Evolutionary conservation across 1,140 invertebrate species (phyloP).

Genomic region (Mamestra configurata): DNA sequence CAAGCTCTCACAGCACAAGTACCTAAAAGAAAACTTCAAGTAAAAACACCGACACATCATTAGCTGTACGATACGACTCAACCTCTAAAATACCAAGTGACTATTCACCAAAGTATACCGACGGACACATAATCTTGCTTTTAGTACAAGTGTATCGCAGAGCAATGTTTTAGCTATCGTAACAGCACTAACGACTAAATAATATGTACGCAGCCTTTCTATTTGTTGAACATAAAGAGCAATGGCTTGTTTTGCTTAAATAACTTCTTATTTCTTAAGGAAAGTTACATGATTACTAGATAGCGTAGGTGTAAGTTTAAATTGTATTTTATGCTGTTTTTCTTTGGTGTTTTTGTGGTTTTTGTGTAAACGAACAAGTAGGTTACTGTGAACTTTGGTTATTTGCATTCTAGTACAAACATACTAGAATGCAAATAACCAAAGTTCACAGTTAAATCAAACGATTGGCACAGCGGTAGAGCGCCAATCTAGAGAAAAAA

Average conservation of each 20-base stretch:
- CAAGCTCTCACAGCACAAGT: too few species aligned
- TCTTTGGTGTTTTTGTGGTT: background rate
- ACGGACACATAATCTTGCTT: constrained; percentile 57
- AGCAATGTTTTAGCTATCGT: constrained; percentile 55
- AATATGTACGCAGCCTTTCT: constrained; percentile 39
- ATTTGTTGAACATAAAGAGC: constrained; percentile 33
- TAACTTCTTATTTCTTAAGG: constrained; percentile 17
- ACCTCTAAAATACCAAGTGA: constrained; percentile 32
- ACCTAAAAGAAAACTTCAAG: too few species aligned
- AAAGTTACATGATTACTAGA: background rate
- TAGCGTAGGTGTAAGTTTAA: background rate
- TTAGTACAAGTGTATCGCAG: constrained; percentile 52
- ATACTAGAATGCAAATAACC: background rate
- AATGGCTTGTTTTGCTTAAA: constrained; percentile 39
- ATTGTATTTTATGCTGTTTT: background rate
- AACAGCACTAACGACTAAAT: constrained; percentile 50
- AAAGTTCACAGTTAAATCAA: too few species aligned
- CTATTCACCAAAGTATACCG: constrained; percentile 10
- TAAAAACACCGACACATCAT: too few species aligned
- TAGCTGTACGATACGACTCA: background rate
- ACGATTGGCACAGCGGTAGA: too few species aligned
- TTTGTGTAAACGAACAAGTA: background rate
- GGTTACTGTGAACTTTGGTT: background rate
- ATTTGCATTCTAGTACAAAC: background rate
- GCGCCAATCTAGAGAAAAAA: too few species aligned